Percentiles rank a stretch among this genome's conserved stretches.
Conservation (phyloP, 92 coral and sea anemone species). For the Porites divaricata region DNA sequence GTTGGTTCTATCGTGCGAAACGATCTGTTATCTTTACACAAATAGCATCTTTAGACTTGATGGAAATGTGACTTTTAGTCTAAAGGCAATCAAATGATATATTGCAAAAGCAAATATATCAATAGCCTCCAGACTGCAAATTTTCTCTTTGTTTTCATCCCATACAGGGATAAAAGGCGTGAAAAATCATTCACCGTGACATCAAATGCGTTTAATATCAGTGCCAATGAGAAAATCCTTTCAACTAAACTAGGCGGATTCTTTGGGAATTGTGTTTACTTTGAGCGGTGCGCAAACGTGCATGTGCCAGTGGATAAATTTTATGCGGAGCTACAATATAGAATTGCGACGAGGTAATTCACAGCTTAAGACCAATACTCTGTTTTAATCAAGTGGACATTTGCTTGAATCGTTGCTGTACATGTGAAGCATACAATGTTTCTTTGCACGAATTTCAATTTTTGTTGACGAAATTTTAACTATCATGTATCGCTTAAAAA, state of each 20-base stretch:
- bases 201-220: background rate
- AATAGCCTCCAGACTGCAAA: slow-evolving; percentile 27
- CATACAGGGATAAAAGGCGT: slow-evolving; percentile 33
- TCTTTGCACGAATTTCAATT: too few species aligned
- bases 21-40: background rate
- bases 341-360: background rate
- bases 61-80: background rate
- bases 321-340: background rate
- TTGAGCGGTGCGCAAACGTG: background rate
- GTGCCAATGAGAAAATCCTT: background rate
- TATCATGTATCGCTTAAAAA: background rate
- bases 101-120: slow-evolving; percentile 67
- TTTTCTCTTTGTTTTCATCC: slow-evolving; percentile 37
- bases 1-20: background rate
- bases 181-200: slow-evolving; percentile 38
- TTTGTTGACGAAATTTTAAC: too few species aligned
- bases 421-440: too few species aligned
- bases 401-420: too few species aligned
- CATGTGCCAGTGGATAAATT: too few species aligned
- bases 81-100: slow-evolving; percentile 1
- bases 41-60: background rate
- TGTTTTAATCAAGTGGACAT: too few species aligned
- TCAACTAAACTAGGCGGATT: background rate
- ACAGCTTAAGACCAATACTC: background rate
- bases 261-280: background rate